Evolutionary conservation across 2,797 vertebrate species (phyloP).

Genomic region (Clarias laeviceps): DNA sequence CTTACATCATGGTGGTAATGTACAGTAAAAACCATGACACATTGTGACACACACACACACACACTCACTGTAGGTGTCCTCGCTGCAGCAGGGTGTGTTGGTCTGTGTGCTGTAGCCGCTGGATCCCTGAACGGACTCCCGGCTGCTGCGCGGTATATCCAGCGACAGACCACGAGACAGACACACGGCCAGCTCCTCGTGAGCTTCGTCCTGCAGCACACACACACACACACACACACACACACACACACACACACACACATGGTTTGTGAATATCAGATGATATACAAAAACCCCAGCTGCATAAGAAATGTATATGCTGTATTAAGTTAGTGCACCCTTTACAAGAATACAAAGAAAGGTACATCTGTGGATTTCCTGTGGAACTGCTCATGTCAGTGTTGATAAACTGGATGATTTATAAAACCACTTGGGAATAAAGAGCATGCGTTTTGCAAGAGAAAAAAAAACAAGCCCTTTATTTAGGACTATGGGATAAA

Average conservation of each 20-base stretch:
- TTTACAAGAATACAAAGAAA: background rate
- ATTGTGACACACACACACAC: background rate
- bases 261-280: background rate
- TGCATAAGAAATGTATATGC: background rate
- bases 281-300: background rate
- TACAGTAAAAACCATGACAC: background rate
- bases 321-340: background rate
- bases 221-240: slow-evolving; percentile 57
- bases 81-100: slow-evolving; percentile 95
- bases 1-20: background rate
- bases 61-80: slow-evolving; percentile 78
- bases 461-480: background rate
- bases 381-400: background rate
- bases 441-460: background rate
- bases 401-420: background rate
- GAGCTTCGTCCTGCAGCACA: slow-evolving; percentile 81
- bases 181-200: slow-evolving; percentile 88
- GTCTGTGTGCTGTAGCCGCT: slow-evolving; percentile 98
- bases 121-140: slow-evolving; percentile 95
- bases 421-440: background rate
- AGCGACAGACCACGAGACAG: slow-evolving; percentile 88
- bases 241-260: slow-evolving; percentile 10
- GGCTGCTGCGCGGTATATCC: slow-evolving; percentile 91
- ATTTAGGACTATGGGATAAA: background rate
- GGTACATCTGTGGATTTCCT: background rate